phyloP scores from a whole-genome alignment of 1,140 invertebrate species.

The Drosophila subpulchrella region DNA sequence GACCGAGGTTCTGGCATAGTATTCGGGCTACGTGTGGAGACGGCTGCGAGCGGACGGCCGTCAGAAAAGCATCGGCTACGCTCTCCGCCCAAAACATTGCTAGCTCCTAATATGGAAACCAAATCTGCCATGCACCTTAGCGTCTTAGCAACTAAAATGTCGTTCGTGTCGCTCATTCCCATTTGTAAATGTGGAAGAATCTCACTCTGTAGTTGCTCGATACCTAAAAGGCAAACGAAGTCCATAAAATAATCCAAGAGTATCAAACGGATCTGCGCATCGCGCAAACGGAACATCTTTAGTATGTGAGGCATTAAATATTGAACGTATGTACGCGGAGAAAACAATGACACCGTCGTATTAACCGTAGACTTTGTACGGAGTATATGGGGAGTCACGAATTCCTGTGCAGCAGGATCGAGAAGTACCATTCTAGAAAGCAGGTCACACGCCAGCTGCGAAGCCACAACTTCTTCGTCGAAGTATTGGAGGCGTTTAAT shows the following conservation, averaged over 20 bases:
- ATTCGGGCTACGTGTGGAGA: conserved; percentile 43
- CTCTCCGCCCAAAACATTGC: conserved; percentile 92
- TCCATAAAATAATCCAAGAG: conserved; percentile 90
- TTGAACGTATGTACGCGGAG: conserved; percentile 88
- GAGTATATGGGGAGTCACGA: conserved; percentile 91
- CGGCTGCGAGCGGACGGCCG: conserved; percentile 87
- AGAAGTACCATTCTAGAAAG: conserved; percentile 93
- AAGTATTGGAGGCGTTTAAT: conserved; percentile 88
- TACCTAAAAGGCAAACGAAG: conserved; percentile 89
- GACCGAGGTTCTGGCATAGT: conserved; percentile 75
- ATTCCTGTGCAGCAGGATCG: conserved; percentile 90
- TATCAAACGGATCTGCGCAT: conserved; percentile 90
- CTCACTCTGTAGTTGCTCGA: conserved; percentile 88
- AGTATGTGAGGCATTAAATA: conserved; percentile 90
- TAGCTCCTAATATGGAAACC: conserved; percentile 91
- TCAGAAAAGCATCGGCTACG: conserved; percentile 92
- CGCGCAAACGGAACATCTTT: conserved; percentile 91
- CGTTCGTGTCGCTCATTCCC: conserved; percentile 93
- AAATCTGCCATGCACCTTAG: conserved; percentile 91
- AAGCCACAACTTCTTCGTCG: conserved; percentile 91
- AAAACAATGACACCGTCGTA: conserved; percentile 86
- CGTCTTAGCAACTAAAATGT: conserved; percentile 91
- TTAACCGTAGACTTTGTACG: conserved; percentile 87
- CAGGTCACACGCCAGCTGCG: conserved; percentile 90
- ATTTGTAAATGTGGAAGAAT: conserved; percentile 92